These are phyloP conservation scores for Eudemis profundana DNA, from an alignment of 2,888 invertebrate genomes.

Conservation along the genomic window DNA sequence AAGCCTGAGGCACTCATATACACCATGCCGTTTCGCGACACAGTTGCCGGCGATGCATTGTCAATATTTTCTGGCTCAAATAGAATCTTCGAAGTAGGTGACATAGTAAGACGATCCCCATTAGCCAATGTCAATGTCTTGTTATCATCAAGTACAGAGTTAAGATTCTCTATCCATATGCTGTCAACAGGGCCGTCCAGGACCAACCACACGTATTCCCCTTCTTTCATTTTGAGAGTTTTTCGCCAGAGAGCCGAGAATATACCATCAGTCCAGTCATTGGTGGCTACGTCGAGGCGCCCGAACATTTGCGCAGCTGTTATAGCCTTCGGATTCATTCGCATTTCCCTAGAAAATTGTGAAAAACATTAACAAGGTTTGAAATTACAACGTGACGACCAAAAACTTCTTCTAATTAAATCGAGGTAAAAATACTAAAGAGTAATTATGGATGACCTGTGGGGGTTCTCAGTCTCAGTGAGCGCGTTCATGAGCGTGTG, in stretches of 20 bases:
- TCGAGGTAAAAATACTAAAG: conserved; percentile 49
- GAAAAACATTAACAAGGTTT: background rate
- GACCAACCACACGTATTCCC: conserved; percentile 96
- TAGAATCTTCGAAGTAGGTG: conserved; percentile 96
- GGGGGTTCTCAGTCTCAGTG: conserved; percentile 92
- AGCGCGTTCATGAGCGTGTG: conserved; percentile 96
- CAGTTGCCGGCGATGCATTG: conserved; percentile 98
- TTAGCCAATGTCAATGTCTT: conserved; percentile 97
- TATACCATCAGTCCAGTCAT: conserved; percentile 99
- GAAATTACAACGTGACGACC: background rate
- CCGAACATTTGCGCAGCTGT: conserved; percentile 99
- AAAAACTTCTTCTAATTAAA: too few relatives aligned
- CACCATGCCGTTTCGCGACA: conserved; percentile 96
- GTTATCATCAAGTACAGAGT: conserved; percentile 98
- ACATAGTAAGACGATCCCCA: conserved; percentile 97
- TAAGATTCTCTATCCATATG: conserved; percentile 99
- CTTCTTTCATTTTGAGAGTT: conserved; percentile 94
- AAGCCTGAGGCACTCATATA: conserved; percentile 99
- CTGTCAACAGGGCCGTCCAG: conserved; percentile 98
- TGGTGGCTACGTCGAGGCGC: conserved; percentile 97
- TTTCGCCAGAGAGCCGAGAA: conserved; percentile 98
- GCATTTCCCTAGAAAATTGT: conserved; percentile 90
- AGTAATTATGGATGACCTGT: too few relatives aligned
- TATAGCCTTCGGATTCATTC: conserved; percentile 99
- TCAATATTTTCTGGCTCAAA: conserved; percentile 99